Conservation (phyloP, 37 sponge, comb jelly and placozoan genomes). For the Cliona cf. orientalis region DNA sequence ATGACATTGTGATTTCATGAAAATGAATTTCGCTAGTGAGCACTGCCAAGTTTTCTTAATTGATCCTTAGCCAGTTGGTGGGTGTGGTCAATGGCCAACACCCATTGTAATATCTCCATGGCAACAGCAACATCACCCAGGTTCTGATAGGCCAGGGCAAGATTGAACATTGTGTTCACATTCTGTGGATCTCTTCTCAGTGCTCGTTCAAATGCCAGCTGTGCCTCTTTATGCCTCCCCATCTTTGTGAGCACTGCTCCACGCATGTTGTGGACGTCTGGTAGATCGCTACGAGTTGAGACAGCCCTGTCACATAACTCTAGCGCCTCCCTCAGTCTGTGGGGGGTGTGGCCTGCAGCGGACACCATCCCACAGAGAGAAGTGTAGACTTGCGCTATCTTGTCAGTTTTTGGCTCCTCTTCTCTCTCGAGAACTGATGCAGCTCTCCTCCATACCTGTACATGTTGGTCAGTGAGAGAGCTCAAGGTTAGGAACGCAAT, state of each 20-base stretch:
- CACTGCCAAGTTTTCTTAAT: conserved; percentile 1
- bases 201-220: conserved; percentile 28
- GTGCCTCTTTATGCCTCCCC: conserved; percentile 44
- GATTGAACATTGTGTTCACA: conserved; percentile 53
- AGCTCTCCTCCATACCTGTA: conserved; percentile 7
- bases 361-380: conserved; percentile 1
- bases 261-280: conserved; percentile 17
- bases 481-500: no score
- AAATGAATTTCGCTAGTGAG: no score
- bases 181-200: conserved; percentile 21
- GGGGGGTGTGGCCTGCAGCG: neutral
- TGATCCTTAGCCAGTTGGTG: neutral
- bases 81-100: neutral
- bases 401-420: neutral
- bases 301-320: conserved; percentile 4
- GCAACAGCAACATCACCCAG: neutral
- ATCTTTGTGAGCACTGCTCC: conserved; percentile 64
- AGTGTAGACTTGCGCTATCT: conserved; percentile 7
- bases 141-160: conserved; percentile 9
- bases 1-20: no score
- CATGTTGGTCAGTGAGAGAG: no score
- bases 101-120: neutral
- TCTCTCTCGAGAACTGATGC: neutral
- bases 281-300: neutral
- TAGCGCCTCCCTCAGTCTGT: conserved; percentile 9